phyloP scores from a whole-genome alignment of 37 sponge, comb jelly and placozoan genomes.

The Ephydatia muelleri region DNA sequence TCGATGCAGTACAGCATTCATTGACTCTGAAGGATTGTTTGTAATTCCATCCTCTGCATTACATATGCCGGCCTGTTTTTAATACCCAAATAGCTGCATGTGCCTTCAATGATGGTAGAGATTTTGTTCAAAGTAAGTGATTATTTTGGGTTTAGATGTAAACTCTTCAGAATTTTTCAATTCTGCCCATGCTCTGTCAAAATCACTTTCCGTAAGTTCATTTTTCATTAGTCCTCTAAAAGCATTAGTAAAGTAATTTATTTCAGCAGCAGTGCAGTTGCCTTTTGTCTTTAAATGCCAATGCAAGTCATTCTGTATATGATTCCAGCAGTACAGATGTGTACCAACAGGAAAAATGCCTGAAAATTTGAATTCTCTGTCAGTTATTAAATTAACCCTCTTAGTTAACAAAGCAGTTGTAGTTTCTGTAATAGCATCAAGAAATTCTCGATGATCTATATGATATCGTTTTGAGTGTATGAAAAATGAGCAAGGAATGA shows the following conservation, averaged over 20 bases:
- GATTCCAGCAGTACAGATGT: conserved; percentile 5
- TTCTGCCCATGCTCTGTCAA: too few relatives aligned
- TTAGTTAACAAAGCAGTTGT: conserved; percentile 3
- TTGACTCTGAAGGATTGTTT: conserved; percentile 33
- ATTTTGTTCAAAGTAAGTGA: too few relatives aligned
- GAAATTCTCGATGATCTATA: too few relatives aligned
- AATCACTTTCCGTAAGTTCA: too few relatives aligned
- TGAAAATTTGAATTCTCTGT: conserved; percentile 27
- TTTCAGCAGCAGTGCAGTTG: not conserved
- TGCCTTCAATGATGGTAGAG: conserved; percentile 3
- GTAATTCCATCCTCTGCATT: conserved; percentile 26
- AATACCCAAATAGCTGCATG: conserved; percentile 14
- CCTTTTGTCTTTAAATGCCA: not conserved
- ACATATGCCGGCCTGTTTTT: conserved; percentile 10
- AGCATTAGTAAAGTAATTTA: not conserved
- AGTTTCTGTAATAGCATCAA: too few relatives aligned
- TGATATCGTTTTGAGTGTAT: conserved; percentile 15
- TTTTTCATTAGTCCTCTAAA: conserved; percentile 3
- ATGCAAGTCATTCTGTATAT: conserved; percentile 5
- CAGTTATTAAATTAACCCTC: not conserved
- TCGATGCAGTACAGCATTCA: conserved; percentile 19
- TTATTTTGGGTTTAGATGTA: too few relatives aligned
- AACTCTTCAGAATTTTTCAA: too few relatives aligned
- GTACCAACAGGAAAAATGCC: conserved; percentile 1
- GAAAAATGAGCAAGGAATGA: conserved; percentile 10